A percentile compares a stretch with the other conserved stretches of the same genome.
Conservation (phyloP, 2,797 vertebrate species). For the Cryptoblepharus egeriae region DNA sequence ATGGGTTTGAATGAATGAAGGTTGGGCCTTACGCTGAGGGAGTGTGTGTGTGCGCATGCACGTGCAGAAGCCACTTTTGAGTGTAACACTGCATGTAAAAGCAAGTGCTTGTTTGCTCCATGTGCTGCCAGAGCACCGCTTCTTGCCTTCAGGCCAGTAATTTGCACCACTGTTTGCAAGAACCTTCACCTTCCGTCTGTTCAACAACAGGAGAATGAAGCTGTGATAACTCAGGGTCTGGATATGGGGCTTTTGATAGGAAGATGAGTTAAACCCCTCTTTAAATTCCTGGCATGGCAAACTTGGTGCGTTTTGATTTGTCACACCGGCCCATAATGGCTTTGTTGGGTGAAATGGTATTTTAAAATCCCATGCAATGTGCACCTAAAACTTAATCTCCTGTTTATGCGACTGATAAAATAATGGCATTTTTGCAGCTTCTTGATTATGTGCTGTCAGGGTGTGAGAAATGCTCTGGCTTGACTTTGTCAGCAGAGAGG, state of each 20-base stretch:
- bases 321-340: rapidly evolving
- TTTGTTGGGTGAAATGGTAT: background rate
- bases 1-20: too few species aligned
- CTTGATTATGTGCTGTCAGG: rapidly evolving
- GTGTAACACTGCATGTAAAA: too few species aligned
- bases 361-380: background rate
- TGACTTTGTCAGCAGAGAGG: rapidly evolving
- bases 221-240: background rate
- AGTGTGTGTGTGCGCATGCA: too few species aligned
- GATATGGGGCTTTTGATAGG: too few species aligned
- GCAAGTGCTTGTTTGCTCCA: too few species aligned
- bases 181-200: background rate
- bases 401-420: conserved; percentile 6
- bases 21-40: too few species aligned
- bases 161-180: background rate
- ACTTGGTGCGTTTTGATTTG: background rate
- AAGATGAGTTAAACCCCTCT: conserved; percentile 33
- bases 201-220: background rate
- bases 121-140: too few species aligned
- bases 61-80: too few species aligned
- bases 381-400: conserved; percentile 32
- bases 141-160: too few species aligned
- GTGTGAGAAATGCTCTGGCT: background rate
- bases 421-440: rapidly evolving
- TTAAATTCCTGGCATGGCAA: conserved; percentile 9